Evolutionary conservation across 1,140 invertebrate genomes (phyloP).

Genomic region (Pseudomyrmex pallidus): DNA sequence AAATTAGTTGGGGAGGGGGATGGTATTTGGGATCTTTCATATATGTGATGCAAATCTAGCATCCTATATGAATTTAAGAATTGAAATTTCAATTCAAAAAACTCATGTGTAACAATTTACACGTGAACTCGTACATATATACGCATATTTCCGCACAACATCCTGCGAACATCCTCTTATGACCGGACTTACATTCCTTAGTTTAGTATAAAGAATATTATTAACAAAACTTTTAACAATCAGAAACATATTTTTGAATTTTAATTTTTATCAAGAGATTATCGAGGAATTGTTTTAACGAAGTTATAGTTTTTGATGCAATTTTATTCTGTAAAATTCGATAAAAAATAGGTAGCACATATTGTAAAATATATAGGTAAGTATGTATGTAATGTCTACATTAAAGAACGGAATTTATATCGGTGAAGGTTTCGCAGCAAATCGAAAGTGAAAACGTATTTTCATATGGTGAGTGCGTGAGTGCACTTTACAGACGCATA

Average conservation of each 20-base stretch:
- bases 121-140: too few relatives aligned
- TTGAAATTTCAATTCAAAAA: too few relatives aligned
- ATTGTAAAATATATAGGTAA: too few relatives aligned
- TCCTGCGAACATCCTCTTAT: too few relatives aligned
- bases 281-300: background rate
- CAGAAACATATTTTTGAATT: background rate
- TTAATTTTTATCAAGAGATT: conserved; percentile 2
- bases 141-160: too few relatives aligned
- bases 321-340: background rate
- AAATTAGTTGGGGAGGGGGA: too few relatives aligned
- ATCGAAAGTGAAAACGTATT: conserved; percentile 70
- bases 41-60: too few relatives aligned
- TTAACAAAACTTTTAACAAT: background rate
- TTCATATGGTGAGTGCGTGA: conserved; percentile 50
- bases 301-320: background rate
- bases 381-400: background rate
- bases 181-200: too few relatives aligned
- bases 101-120: too few relatives aligned
- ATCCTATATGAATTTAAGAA: too few relatives aligned
- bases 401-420: conserved; percentile 53
- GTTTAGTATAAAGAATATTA: background rate
- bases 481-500: conserved; percentile 49
- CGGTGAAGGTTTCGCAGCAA: conserved; percentile 56
- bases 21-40: too few relatives aligned
- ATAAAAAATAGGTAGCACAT: background rate